phyloP scores from a whole-genome alignment of 2,113 vertebrate genomes.

The Channa maculata region DNA sequence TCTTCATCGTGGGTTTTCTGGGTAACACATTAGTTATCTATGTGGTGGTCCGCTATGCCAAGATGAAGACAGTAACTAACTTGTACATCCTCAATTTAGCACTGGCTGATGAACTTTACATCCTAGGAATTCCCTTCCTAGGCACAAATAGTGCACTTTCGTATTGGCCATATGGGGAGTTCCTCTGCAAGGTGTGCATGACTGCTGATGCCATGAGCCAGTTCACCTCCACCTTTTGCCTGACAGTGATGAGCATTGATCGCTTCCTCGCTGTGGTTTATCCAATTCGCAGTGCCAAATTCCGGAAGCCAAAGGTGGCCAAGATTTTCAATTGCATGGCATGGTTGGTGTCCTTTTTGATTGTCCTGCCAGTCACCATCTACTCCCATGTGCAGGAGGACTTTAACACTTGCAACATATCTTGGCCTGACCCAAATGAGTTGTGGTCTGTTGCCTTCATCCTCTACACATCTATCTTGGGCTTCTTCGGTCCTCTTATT shows the following conservation, averaged over 20 bases:
- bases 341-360: conserved; percentile 89
- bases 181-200: conserved; percentile 90
- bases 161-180: conserved; percentile 92
- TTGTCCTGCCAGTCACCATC: conserved; percentile 89
- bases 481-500: conserved; percentile 90
- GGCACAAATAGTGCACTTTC: conserved; percentile 88
- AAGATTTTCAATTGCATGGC: conserved; percentile 85
- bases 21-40: conserved; percentile 92
- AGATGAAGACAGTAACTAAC: conserved; percentile 95
- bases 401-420: conserved; percentile 90
- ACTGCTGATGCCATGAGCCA: conserved; percentile 91
- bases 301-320: conserved; percentile 88
- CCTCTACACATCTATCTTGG: conserved; percentile 88
- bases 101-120: conserved; percentile 90
- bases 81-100: conserved; percentile 96
- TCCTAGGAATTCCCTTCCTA: conserved; percentile 92
- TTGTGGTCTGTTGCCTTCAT: conserved; percentile 89
- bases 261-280: conserved; percentile 94
- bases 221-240: conserved; percentile 93
- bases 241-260: conserved; percentile 95
- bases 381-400: conserved; percentile 87
- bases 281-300: conserved; percentile 88
- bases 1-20: conserved; percentile 87
- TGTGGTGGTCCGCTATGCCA: conserved; percentile 89
- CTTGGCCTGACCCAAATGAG: conserved; percentile 87